A percentile compares a stretch with the other conserved stretches of the same genome.
phyloP scores from a whole-genome alignment of 2,113 vertebrate species.

The Glaucomys volans region DNA sequence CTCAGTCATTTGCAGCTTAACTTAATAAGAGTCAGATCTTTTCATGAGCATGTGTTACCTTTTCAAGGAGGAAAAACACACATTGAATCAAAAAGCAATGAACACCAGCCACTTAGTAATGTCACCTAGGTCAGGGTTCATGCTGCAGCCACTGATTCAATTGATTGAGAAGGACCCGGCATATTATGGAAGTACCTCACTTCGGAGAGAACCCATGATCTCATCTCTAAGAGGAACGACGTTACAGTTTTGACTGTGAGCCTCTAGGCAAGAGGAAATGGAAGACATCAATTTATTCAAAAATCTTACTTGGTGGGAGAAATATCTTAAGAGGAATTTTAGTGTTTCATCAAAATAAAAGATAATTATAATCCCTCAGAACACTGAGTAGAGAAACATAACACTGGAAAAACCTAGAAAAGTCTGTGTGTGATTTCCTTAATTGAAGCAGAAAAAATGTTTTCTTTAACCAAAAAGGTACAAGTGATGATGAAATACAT shows the following conservation, averaged over 20 bases:
- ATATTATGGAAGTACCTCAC: not conserved
- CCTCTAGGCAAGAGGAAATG: slow-evolving; percentile 34
- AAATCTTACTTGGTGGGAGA: slow-evolving; percentile 29
- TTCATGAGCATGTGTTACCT: not conserved
- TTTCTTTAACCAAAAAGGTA: not conserved
- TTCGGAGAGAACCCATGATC: not conserved
- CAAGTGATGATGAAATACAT: not conserved
- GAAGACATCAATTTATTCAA: not conserved
- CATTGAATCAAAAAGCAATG: slow-evolving; percentile 40
- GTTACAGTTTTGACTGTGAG: slow-evolving; percentile 4
- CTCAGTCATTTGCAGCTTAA: not conserved
- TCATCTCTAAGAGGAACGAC: slow-evolving; percentile 11
- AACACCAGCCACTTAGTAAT: not conserved
- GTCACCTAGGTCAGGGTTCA: not conserved
- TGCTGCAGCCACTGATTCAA: not conserved
- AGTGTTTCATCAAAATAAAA: slow-evolving; percentile 32
- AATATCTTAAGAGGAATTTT: slow-evolving; percentile 42
- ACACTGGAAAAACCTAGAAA: slow-evolving; percentile 23
- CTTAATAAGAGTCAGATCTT: not conserved
- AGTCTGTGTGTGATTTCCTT: not conserved
- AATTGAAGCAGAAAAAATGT: not conserved
- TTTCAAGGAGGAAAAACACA: slow-evolving; percentile 17
- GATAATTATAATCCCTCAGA: not conserved
- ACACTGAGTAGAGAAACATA: not conserved
- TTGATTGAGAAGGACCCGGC: slow-evolving; percentile 9